Conservation (phyloP, 1,140 invertebrate species). For the Macrosteles quadrilineatus region DNA sequence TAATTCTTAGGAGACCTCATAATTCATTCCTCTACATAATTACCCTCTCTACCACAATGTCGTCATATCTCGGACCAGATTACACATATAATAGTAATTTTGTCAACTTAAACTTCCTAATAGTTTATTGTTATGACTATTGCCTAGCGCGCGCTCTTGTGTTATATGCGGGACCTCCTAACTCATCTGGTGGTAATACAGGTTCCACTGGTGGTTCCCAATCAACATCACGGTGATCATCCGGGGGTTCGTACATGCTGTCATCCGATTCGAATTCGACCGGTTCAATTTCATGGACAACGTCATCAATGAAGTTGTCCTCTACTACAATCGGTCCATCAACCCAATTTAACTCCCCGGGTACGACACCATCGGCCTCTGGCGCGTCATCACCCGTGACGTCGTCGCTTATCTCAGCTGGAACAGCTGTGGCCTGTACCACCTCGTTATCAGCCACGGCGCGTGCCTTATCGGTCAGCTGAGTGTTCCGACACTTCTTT, state of each 20-base stretch:
- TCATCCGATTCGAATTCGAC: background rate
- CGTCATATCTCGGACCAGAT: too few relatives aligned
- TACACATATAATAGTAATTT: too few relatives aligned
- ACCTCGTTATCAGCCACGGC: background rate
- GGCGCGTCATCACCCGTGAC: background rate
- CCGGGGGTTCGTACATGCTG: background rate
- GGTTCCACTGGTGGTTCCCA: too few relatives aligned
- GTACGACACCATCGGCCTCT: background rate
- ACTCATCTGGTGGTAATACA: too few relatives aligned
- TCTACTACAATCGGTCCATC: background rate
- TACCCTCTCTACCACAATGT: too few relatives aligned
- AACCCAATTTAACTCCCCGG: background rate
- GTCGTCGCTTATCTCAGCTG: background rate
- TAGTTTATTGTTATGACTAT: too few relatives aligned
- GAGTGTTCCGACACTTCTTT: background rate
- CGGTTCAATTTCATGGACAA: background rate
- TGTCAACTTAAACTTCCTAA: too few relatives aligned
- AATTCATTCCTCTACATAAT: too few relatives aligned
- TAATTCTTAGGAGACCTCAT: too few relatives aligned
- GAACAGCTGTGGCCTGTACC: background rate
- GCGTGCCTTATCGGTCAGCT: background rate
- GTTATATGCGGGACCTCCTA: too few relatives aligned
- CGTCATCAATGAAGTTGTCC: background rate
- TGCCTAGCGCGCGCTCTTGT: too few relatives aligned
- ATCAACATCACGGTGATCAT: background rate